Evolutionary conservation across 2,888 invertebrate genomes (phyloP).

Genomic region (Apamea crenata): DNA sequence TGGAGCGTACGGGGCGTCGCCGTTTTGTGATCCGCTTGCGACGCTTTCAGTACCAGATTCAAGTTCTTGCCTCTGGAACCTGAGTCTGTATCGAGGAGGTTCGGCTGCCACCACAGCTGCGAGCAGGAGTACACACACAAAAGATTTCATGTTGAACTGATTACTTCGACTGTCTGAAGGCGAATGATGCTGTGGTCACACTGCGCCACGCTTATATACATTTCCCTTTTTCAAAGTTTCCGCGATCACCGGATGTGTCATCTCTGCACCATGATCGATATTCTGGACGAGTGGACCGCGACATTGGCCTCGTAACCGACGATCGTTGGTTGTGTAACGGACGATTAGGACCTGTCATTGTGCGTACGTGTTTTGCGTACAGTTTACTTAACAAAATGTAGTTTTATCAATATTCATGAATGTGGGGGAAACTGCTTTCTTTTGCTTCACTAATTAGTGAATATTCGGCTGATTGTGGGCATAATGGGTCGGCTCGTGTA

Average conservation of each 20-base stretch:
- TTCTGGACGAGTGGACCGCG: constrained; percentile 82
- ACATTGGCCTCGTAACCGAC: constrained; percentile 87
- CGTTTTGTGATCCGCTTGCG: constrained; percentile 67
- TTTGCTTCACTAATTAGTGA: constrained; percentile 73
- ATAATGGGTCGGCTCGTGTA: constrained; percentile 65
- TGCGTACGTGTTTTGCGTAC: constrained; percentile 82
- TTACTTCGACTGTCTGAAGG: constrained; percentile 77
- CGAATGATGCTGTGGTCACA: constrained; percentile 84
- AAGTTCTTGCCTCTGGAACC: constrained; percentile 79
- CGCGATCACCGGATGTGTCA: constrained; percentile 84
- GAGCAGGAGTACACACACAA: constrained; percentile 80
- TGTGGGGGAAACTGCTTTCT: constrained; percentile 76
- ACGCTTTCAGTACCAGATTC: constrained; percentile 67
- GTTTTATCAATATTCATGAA: constrained; percentile 85
- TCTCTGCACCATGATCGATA: constrained; percentile 83
- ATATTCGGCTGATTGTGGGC: constrained; percentile 69
- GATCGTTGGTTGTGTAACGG: constrained; percentile 85
- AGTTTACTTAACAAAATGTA: constrained; percentile 79
- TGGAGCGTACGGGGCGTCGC: constrained; percentile 82
- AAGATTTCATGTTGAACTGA: constrained; percentile 78
- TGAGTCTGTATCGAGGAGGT: constrained; percentile 81
- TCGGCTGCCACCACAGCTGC: constrained; percentile 81
- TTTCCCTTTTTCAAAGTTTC: constrained; percentile 76
- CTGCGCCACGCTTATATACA: constrained; percentile 81
- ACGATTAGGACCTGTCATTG: constrained; percentile 88